phyloP scores from a whole-genome alignment of 2,888 invertebrate genomes.

The Neoascia interrupta region DNA sequence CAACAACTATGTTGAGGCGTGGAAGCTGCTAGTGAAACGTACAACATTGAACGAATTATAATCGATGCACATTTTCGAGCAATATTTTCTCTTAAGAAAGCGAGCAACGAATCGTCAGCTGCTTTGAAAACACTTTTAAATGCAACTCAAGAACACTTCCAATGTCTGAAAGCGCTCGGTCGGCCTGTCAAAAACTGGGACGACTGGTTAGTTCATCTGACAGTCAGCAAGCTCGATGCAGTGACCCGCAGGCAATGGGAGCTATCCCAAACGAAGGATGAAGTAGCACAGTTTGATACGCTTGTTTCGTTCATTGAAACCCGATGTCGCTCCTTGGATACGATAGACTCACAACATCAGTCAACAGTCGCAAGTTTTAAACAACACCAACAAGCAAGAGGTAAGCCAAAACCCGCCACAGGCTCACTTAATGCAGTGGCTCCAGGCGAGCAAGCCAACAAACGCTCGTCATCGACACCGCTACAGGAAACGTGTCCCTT shows the following conservation, averaged over 20 bases:
- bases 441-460: no score
- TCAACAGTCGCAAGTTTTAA: not conserved
- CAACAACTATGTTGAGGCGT: constrained; percentile 12
- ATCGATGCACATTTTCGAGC: constrained; percentile 25
- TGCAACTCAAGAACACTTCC: constrained; percentile 14
- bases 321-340: constrained; percentile 26
- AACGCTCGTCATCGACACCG: no score
- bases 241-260: constrained; percentile 45
- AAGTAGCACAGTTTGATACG: constrained; percentile 2
- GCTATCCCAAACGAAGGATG: constrained; percentile 14
- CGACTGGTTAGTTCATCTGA: constrained; percentile 37
- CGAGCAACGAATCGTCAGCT: constrained; percentile 12
- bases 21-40: not conserved
- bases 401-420: no score
- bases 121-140: constrained; percentile 14
- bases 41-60: not conserved
- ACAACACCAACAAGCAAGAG: not conserved
- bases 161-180: constrained; percentile 20
- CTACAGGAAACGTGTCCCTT: not conserved
- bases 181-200: constrained; percentile 42
- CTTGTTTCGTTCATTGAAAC: constrained; percentile 31
- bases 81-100: not conserved
- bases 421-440: no score
- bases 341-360: not conserved
- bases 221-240: constrained; percentile 1